These are phyloP conservation scores for Hetaerina americana DNA, from an alignment of 1,140 invertebrate species.

Conservation along the genomic window DNA sequence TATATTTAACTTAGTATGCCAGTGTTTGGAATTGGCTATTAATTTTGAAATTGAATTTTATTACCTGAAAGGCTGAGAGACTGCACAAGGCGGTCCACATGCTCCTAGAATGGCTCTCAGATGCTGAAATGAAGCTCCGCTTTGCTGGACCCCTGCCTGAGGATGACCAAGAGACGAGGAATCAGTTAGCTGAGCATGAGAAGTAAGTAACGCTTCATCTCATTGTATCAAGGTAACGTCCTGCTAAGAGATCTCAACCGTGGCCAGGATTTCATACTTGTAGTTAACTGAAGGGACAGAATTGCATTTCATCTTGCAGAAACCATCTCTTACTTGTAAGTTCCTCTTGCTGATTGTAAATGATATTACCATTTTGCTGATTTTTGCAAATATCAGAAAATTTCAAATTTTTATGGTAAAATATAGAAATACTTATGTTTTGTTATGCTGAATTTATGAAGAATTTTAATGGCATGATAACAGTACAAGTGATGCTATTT, in stretches of 20 bases:
- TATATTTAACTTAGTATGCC: no score
- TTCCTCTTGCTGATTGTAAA: no score
- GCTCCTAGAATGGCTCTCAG: slow-evolving; percentile 88
- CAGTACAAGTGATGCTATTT: not conserved
- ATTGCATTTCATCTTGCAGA: not conserved
- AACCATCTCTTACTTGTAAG: no score
- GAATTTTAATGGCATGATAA: not conserved
- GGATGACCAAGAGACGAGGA: slow-evolving; percentile 74
- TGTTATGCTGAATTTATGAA: not conserved
- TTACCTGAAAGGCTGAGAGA: slow-evolving; percentile 58
- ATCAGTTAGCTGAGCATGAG: slow-evolving; percentile 75
- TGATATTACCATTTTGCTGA: no score
- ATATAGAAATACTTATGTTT: not conserved
- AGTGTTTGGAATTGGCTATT: no score
- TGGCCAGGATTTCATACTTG: not conserved
- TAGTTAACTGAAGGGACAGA: not conserved
- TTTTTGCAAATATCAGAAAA: no score
- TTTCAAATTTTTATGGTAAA: not conserved
- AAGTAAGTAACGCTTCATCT: slow-evolving; percentile 26
- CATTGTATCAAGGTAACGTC: not conserved
- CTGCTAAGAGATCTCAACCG: not conserved
- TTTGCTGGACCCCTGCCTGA: slow-evolving; percentile 80
- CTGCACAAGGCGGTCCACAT: slow-evolving; percentile 88
- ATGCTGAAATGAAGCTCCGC: slow-evolving; percentile 84
- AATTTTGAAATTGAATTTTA: no score